phyloP scores from a whole-genome alignment of 2,888 invertebrate genomes.

The Ctena decussata region DNA sequence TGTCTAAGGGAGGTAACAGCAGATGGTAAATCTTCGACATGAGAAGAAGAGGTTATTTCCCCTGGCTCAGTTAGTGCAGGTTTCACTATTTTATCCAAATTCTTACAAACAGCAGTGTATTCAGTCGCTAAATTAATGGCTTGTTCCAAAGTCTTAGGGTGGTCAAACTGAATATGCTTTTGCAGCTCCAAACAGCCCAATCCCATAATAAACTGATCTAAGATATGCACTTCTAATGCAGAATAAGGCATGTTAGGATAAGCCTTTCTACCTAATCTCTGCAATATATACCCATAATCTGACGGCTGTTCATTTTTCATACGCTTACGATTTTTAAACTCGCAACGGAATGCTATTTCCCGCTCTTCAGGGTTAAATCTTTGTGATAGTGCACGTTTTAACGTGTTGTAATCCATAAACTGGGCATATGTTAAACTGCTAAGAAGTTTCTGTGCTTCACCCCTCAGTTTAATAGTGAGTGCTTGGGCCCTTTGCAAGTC shows the following conservation, averaged over 20 bases:
- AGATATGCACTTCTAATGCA: not conserved
- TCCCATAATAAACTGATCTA: constrained; percentile 32
- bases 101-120: not conserved
- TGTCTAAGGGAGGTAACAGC: too few species aligned
- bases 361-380: constrained; percentile 31
- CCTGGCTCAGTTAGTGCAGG: not conserved
- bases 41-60: not conserved
- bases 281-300: constrained; percentile 36
- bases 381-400: constrained; percentile 14
- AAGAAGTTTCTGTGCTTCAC: not conserved
- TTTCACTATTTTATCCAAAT: not conserved
- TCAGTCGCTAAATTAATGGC: constrained; percentile 3
- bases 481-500: not conserved
- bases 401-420: not conserved
- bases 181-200: constrained; percentile 23
- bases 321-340: constrained; percentile 31
- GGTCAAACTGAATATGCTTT: constrained; percentile 30
- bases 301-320: not conserved
- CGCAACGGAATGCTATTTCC: constrained; percentile 23
- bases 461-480: not conserved
- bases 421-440: not conserved
- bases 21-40: too few species aligned
- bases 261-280: constrained; percentile 16
- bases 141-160: constrained; percentile 10
- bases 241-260: constrained; percentile 15